Evolutionary conservation across 2,797 vertebrate species (phyloP).

Genomic region (Gallinago solitaria): DNA sequence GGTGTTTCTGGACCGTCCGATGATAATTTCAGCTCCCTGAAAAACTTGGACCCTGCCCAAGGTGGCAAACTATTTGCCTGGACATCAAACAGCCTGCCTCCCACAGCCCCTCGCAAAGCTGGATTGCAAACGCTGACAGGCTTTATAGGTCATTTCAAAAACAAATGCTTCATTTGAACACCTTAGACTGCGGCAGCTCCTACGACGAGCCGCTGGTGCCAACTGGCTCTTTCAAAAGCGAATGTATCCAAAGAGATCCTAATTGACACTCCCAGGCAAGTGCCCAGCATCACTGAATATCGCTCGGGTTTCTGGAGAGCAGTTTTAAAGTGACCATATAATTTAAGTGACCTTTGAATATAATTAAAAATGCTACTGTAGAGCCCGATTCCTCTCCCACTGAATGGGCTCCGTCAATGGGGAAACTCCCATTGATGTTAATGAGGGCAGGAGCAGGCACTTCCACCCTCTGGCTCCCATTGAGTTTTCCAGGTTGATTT

Average conservation of each 20-base stretch:
- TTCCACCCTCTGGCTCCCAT: background rate
- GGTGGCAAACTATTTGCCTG: background rate
- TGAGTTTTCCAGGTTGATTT: background rate
- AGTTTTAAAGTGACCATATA: slow-evolving; percentile 52
- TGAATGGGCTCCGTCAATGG: slow-evolving; percentile 38
- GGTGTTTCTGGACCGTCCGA: background rate
- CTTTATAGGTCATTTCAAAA: slow-evolving; percentile 72
- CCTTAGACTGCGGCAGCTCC: slow-evolving; percentile 37
- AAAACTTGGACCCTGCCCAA: slow-evolving; percentile 61
- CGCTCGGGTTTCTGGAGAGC: slow-evolving; percentile 19
- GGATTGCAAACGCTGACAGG: slow-evolving; percentile 59
- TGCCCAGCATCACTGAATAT: slow-evolving; percentile 53
- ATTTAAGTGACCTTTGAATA: slow-evolving; percentile 56
- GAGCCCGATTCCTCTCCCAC: background rate
- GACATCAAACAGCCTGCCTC: slow-evolving; percentile 53
- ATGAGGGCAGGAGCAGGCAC: background rate
- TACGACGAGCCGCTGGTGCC: slow-evolving; percentile 29
- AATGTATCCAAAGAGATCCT: slow-evolving; percentile 51
- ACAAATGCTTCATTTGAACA: slow-evolving; percentile 69
- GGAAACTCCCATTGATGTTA: slow-evolving; percentile 31
- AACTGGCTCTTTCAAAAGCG: slow-evolving; percentile 49
- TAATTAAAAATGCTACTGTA: slow-evolving; percentile 41
- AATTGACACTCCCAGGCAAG: slow-evolving; percentile 65
- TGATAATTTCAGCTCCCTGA: slow-evolving; percentile 52
- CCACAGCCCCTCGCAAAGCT: background rate